Conservation (phyloP, 2,888 invertebrate genomes). For the Psylliodes chrysocephalus region DNA sequence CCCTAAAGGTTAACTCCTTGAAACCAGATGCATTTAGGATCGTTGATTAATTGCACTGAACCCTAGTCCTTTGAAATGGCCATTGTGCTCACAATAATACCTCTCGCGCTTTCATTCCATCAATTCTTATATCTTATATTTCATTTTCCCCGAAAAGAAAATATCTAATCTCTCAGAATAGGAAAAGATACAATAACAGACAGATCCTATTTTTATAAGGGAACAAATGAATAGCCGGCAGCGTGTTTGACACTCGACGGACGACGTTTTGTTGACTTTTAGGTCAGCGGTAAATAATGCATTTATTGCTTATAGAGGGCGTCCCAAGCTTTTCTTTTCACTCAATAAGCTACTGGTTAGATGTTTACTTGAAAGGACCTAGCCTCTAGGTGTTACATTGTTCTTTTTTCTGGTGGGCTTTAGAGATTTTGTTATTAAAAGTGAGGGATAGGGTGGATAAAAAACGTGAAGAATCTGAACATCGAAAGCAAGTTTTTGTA, state of each 20-base stretch:
- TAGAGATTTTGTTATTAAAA: neutral
- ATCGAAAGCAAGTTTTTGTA: no score
- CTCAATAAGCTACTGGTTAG: slow-evolving; percentile 48
- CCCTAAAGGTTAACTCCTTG: no score
- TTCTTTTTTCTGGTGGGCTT: slow-evolving; percentile 14
- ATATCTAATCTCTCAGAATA: slow-evolving; percentile 34
- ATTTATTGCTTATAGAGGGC: slow-evolving; percentile 52
- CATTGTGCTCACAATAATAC: no score
- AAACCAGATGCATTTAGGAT: no score
- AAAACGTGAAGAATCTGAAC: neutral
- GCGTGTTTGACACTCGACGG: slow-evolving; percentile 53
- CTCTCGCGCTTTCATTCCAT: neutral
- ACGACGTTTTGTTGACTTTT: slow-evolving; percentile 52
- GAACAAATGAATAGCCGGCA: slow-evolving; percentile 54
- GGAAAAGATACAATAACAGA: slow-evolving; percentile 33
- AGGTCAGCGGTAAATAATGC: slow-evolving; percentile 49
- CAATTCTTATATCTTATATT: slow-evolving; percentile 8
- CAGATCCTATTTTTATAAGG: slow-evolving; percentile 53
- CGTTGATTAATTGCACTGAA: no score
- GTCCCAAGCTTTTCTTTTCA: slow-evolving; percentile 54
- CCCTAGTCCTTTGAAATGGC: no score
- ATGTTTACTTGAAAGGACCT: slow-evolving; percentile 29
- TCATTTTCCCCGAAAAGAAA: slow-evolving; percentile 19
- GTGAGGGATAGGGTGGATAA: neutral
- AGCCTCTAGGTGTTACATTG: slow-evolving; percentile 26